Evolutionary conservation across 2,797 vertebrate genomes (phyloP).

Genomic region (Mallotus villosus): DNA sequence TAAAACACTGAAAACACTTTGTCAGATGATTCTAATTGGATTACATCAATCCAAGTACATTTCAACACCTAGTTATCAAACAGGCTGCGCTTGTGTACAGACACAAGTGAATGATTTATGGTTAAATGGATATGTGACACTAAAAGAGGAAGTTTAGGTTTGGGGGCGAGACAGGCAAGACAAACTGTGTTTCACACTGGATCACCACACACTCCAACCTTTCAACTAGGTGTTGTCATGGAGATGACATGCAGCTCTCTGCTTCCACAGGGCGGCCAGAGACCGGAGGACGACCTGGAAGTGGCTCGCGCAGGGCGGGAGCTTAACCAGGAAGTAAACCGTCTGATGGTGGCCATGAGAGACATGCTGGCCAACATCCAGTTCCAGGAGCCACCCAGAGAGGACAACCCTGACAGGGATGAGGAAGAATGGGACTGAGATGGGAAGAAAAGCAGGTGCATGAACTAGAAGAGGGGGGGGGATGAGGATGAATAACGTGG

Average conservation of each 20-base stretch:
- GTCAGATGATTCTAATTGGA: conserved; percentile 5
- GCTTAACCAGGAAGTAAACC: conserved; percentile 91
- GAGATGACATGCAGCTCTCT: conserved; percentile 1
- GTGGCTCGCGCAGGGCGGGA: conserved; percentile 85
- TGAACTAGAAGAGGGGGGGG: neutral
- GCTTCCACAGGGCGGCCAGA: conserved; percentile 73
- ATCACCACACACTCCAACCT: neutral
- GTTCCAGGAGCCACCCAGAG: conserved; percentile 88
- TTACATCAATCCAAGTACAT: no score
- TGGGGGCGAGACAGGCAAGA: neutral
- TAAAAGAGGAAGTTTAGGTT: no score
- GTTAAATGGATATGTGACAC: no score
- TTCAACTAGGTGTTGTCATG: neutral
- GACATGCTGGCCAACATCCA: conserved; percentile 98
- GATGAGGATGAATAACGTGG: conserved; percentile 1
- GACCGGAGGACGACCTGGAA: conserved; percentile 81
- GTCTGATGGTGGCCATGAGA: conserved; percentile 94
- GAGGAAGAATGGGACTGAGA: conserved; percentile 88
- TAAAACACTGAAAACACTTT: neutral
- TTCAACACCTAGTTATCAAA: no score
- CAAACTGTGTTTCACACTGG: neutral
- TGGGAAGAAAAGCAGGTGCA: neutral
- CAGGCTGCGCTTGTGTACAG: no score
- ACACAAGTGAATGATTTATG: no score
- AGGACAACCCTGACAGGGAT: conserved; percentile 86